phyloP scores from a whole-genome alignment of 2,888 invertebrate genomes.

The Lathronympha strigana region DNA sequence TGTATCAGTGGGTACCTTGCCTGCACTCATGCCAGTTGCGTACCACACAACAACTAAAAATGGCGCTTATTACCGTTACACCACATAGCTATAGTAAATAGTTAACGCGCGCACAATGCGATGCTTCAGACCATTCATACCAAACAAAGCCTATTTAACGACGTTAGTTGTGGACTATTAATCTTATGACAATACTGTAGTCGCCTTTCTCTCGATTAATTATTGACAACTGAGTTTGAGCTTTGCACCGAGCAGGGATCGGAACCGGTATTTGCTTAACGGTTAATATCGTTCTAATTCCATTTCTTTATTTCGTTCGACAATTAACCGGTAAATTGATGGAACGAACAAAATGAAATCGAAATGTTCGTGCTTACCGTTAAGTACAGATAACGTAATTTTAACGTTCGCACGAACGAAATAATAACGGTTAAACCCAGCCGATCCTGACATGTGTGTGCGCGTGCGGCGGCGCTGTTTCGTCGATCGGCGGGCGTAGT shows the following conservation, averaged over 20 bases:
- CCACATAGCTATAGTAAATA: constrained; percentile 66
- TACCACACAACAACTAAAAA: constrained; percentile 64
- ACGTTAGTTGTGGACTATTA: constrained; percentile 62
- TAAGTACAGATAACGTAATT: no score
- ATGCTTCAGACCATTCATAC: constrained; percentile 61
- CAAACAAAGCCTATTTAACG: constrained; percentile 50
- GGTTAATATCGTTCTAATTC: no score
- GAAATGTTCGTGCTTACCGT: no score
- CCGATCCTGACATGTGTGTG: no score
- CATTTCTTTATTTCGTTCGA: no score
- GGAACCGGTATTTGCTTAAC: no score
- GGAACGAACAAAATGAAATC: no score
- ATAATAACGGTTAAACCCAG: no score
- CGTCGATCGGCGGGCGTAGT: no score
- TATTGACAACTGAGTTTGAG: constrained; percentile 25
- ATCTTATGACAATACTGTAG: constrained; percentile 48
- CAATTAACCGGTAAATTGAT: no score
- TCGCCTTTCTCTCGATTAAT: constrained; percentile 38
- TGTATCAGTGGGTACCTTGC: constrained; percentile 48
- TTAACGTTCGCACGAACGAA: no score
- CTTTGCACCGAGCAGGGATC: constrained; percentile 13
- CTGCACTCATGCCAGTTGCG: constrained; percentile 55
- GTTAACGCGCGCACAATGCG: constrained; percentile 66
- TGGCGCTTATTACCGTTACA: constrained; percentile 73
- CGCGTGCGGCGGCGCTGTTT: no score